Evolutionary conservation across 37 sponge, comb jelly and placozoan species (phyloP).

Genomic region (Mnemiopsis leidyi): DNA sequence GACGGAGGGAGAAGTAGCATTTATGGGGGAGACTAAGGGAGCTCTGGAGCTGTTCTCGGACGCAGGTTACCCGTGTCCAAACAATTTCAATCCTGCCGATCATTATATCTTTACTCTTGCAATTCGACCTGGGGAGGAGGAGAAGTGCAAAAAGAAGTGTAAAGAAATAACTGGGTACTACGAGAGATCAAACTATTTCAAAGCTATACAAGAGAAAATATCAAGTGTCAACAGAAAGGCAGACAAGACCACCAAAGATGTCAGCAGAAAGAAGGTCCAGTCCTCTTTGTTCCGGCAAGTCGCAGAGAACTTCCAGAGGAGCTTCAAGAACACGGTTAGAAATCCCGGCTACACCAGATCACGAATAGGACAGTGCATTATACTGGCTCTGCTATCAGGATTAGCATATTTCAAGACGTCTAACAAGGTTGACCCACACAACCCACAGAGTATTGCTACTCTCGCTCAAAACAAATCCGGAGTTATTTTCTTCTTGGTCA

Average conservation of each 20-base stretch:
- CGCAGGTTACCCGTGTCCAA: slow-evolving; percentile 5
- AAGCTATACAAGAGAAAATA: neutral
- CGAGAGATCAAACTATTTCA: neutral
- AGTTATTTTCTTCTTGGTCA: slow-evolving; percentile 41
- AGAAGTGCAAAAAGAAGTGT: neutral
- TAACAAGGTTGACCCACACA: neutral
- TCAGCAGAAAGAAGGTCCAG: slow-evolving; percentile 29
- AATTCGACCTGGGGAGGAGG: slow-evolving; percentile 5
- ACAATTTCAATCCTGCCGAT: neutral
- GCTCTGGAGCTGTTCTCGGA: neutral
- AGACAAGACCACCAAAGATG: neutral
- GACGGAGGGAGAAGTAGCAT: neutral
- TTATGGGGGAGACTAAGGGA: neutral
- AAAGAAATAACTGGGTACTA: neutral
- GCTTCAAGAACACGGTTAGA: slow-evolving; percentile 32
- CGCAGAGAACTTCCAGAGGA: slow-evolving; percentile 22
- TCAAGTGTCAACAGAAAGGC: neutral
- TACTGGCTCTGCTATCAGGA: slow-evolving; percentile 24
- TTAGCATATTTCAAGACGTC: slow-evolving; percentile 23
- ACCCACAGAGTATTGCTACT: neutral
- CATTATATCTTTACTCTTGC: slow-evolving; percentile 6
- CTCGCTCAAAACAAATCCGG: slow-evolving; percentile 33
- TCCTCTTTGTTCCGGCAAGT: neutral
- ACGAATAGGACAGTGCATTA: neutral
- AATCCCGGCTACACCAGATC: slow-evolving; percentile 12